A percentile compares a stretch with the other conserved stretches of the same genome.
phyloP scores from a whole-genome alignment of 2,113 vertebrate species.

The Eulemur rufifrons region DNA sequence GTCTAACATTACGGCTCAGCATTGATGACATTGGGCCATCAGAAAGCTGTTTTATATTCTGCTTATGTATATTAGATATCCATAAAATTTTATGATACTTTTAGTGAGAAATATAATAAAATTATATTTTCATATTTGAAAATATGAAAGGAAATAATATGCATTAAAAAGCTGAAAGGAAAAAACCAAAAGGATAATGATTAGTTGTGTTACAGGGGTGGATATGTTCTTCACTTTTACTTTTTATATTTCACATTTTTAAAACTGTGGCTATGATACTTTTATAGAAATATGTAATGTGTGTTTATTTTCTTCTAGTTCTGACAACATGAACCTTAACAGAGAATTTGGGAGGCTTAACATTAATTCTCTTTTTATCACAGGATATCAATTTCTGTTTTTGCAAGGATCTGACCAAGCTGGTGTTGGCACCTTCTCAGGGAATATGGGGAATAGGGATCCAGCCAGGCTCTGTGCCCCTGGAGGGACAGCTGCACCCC shows the following conservation, averaged over 20 bases:
- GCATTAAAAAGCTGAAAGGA: neutral
- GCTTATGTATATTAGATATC: neutral
- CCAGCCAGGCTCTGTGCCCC: neutral
- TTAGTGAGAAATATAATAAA: neutral
- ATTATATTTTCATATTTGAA: neutral
- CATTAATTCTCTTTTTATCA: neutral
- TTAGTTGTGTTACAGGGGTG: neutral
- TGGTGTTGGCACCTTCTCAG: neutral
- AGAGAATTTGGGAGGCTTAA: neutral
- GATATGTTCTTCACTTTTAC: neutral
- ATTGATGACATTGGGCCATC: neutral
- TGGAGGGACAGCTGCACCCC: neutral
- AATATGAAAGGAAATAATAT: neutral
- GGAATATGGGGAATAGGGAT: neutral
- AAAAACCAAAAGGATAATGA: neutral
- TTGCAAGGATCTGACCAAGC: neutral
- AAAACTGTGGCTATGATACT: neutral
- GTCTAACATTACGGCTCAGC: neutral
- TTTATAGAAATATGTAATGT: neutral
- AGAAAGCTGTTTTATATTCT: neutral
- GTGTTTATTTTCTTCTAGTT: neutral
- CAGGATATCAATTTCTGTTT: neutral
- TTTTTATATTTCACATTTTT: slow-evolving; percentile 19
- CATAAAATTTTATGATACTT: neutral
- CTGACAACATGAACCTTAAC: neutral